A percentile compares a stretch with the other conserved stretches of the same genome.
Conservation (phyloP, 2,113 vertebrate genomes). For the Psittacus erithacus region DNA sequence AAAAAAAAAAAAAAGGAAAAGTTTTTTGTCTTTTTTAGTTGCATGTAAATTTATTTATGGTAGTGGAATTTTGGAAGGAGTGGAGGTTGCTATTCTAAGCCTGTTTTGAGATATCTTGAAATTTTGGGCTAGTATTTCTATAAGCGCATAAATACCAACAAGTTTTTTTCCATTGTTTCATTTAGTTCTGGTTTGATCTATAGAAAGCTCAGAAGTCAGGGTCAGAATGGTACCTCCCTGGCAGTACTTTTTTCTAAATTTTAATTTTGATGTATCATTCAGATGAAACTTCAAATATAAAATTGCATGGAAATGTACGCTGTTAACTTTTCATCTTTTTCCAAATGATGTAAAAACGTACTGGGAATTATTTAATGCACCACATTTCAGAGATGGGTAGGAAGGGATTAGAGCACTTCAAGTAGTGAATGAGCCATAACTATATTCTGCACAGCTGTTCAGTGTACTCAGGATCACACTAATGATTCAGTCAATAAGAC, state of each 20-base stretch:
- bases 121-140: not conserved
- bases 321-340: slow-evolving; percentile 15
- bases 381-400: slow-evolving; percentile 5
- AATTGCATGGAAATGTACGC: not conserved
- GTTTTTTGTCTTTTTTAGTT: not conserved
- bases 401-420: slow-evolving; percentile 28
- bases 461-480: slow-evolving; percentile 5
- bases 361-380: slow-evolving; percentile 24
- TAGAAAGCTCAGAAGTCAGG: not conserved
- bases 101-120: not conserved
- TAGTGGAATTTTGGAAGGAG: not conserved
- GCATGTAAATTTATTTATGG: not conserved
- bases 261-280: not conserved
- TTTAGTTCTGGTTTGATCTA: not conserved
- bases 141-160: not conserved
- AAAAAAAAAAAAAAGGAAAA: not conserved
- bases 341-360: not conserved
- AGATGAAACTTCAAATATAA: not conserved
- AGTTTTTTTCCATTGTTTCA: not conserved
- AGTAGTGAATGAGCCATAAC: slow-evolving; percentile 33
- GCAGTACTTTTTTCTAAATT: not conserved
- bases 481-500: slow-evolving; percentile 13
- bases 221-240: not conserved
- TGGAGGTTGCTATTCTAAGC: not conserved
- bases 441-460: slow-evolving; percentile 38